A percentile compares a stretch with the other conserved stretches of the same genome.
Evolutionary conservation across 2,113 vertebrate genomes (phyloP).

Genomic region (Barbus barbus): DNA sequence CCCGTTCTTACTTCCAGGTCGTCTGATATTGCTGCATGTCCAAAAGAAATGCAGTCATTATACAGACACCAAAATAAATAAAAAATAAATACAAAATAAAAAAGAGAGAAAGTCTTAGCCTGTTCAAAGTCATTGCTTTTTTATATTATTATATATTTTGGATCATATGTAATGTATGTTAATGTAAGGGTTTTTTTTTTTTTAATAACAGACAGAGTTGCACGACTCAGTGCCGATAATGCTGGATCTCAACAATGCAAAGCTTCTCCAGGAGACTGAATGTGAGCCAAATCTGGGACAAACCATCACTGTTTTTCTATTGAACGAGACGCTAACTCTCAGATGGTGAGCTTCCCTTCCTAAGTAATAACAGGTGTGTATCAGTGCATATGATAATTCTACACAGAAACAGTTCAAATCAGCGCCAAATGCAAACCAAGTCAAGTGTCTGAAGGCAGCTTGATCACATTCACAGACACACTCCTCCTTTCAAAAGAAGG

Average conservation of each 20-base stretch:
- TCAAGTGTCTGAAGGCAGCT: not conserved
- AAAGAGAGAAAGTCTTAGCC: not conserved
- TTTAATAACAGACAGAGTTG: not conserved
- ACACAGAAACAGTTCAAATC: not conserved
- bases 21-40: too few relatives aligned
- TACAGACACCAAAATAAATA: not conserved
- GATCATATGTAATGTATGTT: not conserved
- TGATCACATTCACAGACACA: not conserved
- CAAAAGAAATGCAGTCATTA: not conserved
- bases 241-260: conserved; percentile 1
- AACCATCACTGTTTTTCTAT: conserved; percentile 31
- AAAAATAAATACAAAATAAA: too few relatives aligned
- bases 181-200: not conserved
- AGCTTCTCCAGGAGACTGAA: conserved; percentile 2
- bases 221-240: not conserved
- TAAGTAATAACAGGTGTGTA: conserved; percentile 30
- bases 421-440: not conserved
- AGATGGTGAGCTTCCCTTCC: not conserved
- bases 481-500: not conserved
- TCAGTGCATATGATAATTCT: conserved; percentile 13
- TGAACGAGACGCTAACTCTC: conserved; percentile 24
- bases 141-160: not conserved
- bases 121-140: not conserved
- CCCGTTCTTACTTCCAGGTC: not conserved
- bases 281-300: conserved; percentile 20